Conservation (phyloP, 2,113 vertebrate species). For the Canis aureus region DNA sequence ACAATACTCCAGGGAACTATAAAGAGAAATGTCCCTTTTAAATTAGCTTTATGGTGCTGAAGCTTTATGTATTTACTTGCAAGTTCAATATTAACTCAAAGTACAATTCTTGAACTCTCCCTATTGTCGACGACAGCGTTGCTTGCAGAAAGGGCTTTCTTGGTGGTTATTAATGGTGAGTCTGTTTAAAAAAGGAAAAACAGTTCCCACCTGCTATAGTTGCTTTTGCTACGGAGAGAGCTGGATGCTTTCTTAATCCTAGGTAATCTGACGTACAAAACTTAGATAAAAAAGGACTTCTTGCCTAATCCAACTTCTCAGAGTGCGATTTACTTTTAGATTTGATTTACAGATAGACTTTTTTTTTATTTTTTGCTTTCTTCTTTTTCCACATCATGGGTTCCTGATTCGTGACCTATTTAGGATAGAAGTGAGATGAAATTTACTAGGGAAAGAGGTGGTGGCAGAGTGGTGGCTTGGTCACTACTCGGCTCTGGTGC, state of each 20-base stretch:
- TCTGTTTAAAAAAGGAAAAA: conserved; percentile 71
- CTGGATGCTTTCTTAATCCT: conserved; percentile 83
- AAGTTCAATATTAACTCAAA: conserved; percentile 87
- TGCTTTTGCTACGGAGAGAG: conserved; percentile 67
- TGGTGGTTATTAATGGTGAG: conserved; percentile 78
- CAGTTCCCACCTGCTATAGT: conserved; percentile 69
- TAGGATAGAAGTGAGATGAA: neutral
- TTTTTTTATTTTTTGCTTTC: conserved; percentile 60
- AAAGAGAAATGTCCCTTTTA: conserved; percentile 88
- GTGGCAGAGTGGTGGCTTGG: neutral
- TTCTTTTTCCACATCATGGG: conserved; percentile 62
- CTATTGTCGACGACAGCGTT: conserved; percentile 64
- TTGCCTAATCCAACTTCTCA: conserved; percentile 82
- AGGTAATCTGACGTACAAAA: conserved; percentile 84
- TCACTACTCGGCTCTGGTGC: neutral
- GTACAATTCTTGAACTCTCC: conserved; percentile 81
- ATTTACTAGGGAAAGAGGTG: neutral
- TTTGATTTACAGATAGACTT: conserved; percentile 78
- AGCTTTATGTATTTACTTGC: conserved; percentile 88
- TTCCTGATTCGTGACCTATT: neutral
- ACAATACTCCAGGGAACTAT: conserved; percentile 86
- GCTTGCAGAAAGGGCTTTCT: conserved; percentile 67
- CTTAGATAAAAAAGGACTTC: conserved; percentile 84
- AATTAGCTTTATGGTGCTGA: conserved; percentile 85
- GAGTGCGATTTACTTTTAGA: conserved; percentile 83